Evolutionary conservation across 2,113 vertebrate genomes (phyloP).

Genomic region (Felis catus): F.catus_Fca126_mat1.0 CM031417.1:143605001-143605500

Average conservation of each 20-base stretch:
- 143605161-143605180: not conserved
- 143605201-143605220: not conserved
- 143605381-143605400: accelerated
- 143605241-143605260: not conserved
- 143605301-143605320: too few species aligned
- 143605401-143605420: accelerated
- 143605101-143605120: not conserved
- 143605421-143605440: not conserved
- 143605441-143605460: accelerated
- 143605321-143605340: not conserved
- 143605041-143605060: not conserved
- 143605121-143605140: not conserved
- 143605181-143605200: not conserved
- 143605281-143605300: too few species aligned
- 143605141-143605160: not conserved
- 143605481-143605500: accelerated
- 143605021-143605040: not conserved
- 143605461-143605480: not conserved
- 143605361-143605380: not conserved
- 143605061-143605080: not conserved
- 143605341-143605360: not conserved
- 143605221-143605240: not conserved
- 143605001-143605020: not conserved
- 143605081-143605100: not conserved
- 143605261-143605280: not conserved